phyloP scores from a whole-genome alignment of 64 coral and sea anemone species.

The Pocillopora damicornis region DNA sequence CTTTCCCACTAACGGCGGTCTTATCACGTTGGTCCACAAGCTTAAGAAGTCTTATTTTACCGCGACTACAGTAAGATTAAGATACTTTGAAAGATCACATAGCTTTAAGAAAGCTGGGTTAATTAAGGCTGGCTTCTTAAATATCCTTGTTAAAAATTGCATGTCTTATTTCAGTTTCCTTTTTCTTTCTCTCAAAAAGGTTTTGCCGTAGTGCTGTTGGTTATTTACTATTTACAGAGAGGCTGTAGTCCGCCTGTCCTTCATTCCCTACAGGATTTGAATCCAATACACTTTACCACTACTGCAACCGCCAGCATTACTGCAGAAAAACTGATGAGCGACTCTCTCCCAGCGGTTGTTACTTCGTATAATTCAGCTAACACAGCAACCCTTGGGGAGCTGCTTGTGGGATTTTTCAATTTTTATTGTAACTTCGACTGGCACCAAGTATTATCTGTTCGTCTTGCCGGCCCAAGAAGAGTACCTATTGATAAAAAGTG shows the following conservation, averaged over 20 bases:
- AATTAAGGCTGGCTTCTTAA: too few species aligned
- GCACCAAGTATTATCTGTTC: conserved; percentile 37
- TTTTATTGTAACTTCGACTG: conserved; percentile 55
- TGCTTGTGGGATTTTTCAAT: conserved; percentile 55
- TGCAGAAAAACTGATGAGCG: conserved; percentile 39
- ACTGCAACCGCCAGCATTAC: background rate
- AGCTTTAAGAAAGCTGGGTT: too few species aligned
- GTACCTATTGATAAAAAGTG: conserved; percentile 40
- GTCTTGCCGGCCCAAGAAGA: conserved; percentile 1
- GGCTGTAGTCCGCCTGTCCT: conserved; percentile 55
- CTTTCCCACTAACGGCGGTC: too few species aligned
- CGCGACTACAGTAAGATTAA: too few species aligned
- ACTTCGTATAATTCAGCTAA: conserved; percentile 25
- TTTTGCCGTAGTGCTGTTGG: conserved; percentile 53
- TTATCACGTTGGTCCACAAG: too few species aligned
- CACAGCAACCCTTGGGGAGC: background rate
- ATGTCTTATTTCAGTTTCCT: too few species aligned
- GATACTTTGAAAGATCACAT: too few species aligned
- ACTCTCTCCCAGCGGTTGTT: conserved; percentile 6
- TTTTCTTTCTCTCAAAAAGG: conserved; percentile 13
- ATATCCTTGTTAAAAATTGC: too few species aligned
- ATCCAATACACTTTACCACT: conserved; percentile 23
- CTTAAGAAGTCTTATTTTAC: too few species aligned
- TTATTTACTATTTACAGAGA: conserved; percentile 53
- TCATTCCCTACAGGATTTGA: conserved; percentile 25